Evolutionary conservation across 1,140 invertebrate genomes (phyloP).

Genomic region (Procambarus clarkii): DNA sequence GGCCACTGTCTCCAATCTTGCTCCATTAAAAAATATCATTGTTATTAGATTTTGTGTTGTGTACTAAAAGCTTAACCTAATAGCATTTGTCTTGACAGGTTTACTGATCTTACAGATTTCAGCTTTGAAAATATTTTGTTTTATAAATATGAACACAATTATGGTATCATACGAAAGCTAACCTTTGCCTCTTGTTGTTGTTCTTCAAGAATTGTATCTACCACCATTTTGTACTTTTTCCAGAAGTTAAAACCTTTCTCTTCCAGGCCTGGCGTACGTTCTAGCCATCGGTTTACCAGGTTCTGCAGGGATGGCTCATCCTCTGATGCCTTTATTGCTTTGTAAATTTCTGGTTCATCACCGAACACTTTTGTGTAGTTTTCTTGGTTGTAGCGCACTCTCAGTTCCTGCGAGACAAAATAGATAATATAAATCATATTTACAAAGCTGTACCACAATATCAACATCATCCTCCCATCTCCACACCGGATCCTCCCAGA

Average conservation of each 20-base stretch:
- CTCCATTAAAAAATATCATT: too few species aligned
- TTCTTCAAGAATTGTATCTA: slow-evolving; percentile 84
- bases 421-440: too few species aligned
- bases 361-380: slow-evolving; percentile 91
- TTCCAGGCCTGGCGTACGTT: slow-evolving; percentile 93
- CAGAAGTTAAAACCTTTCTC: slow-evolving; percentile 93
- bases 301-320: slow-evolving; percentile 88
- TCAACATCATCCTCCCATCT: too few species aligned
- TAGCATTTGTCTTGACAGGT: too few species aligned
- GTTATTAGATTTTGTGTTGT: too few species aligned
- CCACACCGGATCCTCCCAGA: too few species aligned
- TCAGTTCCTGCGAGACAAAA: slow-evolving; percentile 80
- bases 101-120: too few species aligned
- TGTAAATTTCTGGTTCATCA: slow-evolving; percentile 83
- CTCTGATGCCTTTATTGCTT: slow-evolving; percentile 86
- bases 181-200: slow-evolving; percentile 82
- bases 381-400: slow-evolving; percentile 95
- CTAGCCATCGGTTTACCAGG: slow-evolving; percentile 94
- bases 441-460: too few species aligned
- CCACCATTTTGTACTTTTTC: slow-evolving; percentile 89
- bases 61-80: too few species aligned
- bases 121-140: too few species aligned
- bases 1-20: too few species aligned
- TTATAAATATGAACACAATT: too few species aligned
- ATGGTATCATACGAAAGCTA: neutral